Evolutionary conservation across 2,888 invertebrate species (phyloP).

Genomic region (Exephanes ischioxanthus): DNA sequence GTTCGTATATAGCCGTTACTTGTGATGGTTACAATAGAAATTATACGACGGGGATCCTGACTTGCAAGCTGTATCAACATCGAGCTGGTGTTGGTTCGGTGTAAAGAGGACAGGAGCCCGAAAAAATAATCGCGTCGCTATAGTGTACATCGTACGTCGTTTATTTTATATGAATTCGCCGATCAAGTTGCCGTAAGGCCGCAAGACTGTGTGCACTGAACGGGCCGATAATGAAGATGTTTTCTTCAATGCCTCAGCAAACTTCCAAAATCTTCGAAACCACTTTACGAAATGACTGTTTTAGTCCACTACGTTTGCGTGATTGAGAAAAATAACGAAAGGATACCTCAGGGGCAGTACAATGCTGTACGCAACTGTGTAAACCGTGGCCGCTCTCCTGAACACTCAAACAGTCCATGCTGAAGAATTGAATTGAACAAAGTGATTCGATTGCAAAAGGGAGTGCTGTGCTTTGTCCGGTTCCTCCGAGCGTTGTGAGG

Average conservation of each 20-base stretch:
- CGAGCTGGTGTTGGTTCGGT: conserved; percentile 20
- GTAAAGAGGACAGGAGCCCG: conserved; percentile 2
- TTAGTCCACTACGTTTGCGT: conserved; percentile 16
- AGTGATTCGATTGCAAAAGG: conserved; percentile 56
- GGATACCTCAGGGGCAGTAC: conserved; percentile 50
- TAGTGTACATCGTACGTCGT: conserved; percentile 13
- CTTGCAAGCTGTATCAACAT: conserved; percentile 57
- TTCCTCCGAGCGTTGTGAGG: background rate
- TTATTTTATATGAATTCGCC: conserved; percentile 50
- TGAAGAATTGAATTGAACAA: conserved; percentile 61
- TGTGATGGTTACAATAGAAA: conserved; percentile 30
- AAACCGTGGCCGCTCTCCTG: conserved; percentile 55
- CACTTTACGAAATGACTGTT: conserved; percentile 64
- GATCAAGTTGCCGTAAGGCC: conserved; percentile 11
- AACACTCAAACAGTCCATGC: conserved; percentile 56
- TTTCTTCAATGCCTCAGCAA: conserved; percentile 50
- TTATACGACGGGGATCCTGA: conserved; percentile 15
- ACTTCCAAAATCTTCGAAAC: conserved; percentile 60
- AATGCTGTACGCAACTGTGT: conserved; percentile 49
- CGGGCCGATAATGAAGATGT: background rate
- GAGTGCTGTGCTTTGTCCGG: conserved; percentile 18
- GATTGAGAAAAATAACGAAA: conserved; percentile 51
- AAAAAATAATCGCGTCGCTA: conserved; percentile 7
- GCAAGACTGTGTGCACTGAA: conserved; percentile 5
- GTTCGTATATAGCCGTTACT: conserved; percentile 5